phyloP scores from a whole-genome alignment of 2,113 vertebrate species.

The Macrotus californicus region DNA sequence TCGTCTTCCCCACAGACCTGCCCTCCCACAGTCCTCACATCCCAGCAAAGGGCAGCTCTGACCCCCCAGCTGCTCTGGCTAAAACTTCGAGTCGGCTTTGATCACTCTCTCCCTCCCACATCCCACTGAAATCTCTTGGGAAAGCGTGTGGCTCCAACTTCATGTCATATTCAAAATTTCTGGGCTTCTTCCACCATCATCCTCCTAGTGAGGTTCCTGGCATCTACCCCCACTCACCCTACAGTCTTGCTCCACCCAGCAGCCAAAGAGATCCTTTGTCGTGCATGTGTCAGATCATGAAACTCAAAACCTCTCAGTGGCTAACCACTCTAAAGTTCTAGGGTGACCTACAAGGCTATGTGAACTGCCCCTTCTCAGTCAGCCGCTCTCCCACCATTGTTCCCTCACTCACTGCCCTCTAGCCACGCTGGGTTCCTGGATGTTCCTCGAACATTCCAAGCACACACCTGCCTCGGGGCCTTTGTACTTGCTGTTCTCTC shows the following conservation, averaged over 20 bases:
- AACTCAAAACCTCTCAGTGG: not conserved
- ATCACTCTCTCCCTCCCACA: not conserved
- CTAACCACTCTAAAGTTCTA: not conserved
- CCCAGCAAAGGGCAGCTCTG: not conserved
- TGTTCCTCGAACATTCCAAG: not conserved
- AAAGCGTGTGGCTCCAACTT: not conserved
- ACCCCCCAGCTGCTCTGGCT: not conserved
- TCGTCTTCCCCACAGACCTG: not conserved
- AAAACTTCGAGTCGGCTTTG: not conserved
- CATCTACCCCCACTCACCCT: not conserved
- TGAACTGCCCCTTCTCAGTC: not conserved
- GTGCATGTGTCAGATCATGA: not conserved
- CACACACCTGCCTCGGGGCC: not conserved
- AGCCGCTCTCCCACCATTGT: not conserved
- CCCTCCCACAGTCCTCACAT: not conserved
- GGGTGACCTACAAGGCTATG: accelerated
- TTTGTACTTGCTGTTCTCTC: not conserved
- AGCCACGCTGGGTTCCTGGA: not conserved
- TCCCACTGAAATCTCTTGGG: not conserved
- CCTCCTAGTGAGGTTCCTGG: not conserved
- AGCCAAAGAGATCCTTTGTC: not conserved
- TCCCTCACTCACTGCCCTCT: not conserved
- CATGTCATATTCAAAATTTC: not conserved
- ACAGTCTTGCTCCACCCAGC: not conserved
- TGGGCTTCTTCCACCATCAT: not conserved